Evolutionary conservation across 1,140 invertebrate species (phyloP).

Genomic region (Rhyacophila brunnea): DNA sequence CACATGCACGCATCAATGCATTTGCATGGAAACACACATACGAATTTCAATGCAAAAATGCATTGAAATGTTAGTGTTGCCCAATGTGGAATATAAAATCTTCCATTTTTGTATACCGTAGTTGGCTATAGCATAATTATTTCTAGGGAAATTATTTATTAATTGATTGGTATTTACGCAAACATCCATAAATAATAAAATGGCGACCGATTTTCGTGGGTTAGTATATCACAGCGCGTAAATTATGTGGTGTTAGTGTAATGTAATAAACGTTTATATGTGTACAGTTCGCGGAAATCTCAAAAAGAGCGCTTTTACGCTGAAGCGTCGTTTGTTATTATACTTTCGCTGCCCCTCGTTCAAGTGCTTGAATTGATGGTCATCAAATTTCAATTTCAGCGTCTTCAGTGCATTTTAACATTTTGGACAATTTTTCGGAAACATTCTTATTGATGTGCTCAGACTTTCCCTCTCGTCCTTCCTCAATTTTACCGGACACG

Average conservation of each 20-base stretch:
- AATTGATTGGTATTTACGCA: slow-evolving; percentile 33
- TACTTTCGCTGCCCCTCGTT: slow-evolving; percentile 3
- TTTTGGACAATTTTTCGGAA: slow-evolving; percentile 15
- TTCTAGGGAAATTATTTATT: slow-evolving; percentile 30
- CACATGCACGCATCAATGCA: too few species aligned
- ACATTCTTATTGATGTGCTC: slow-evolving; percentile 13
- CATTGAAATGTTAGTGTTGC: not conserved
- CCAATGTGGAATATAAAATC: slow-evolving; percentile 1
- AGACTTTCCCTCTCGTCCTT: slow-evolving; percentile 2
- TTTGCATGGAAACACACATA: too few species aligned
- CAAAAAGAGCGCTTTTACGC: slow-evolving; percentile 4
- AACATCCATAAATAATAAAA: slow-evolving; percentile 55
- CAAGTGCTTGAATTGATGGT: slow-evolving; percentile 17
- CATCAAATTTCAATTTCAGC: slow-evolving; percentile 20
- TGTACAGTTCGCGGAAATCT: slow-evolving; percentile 8
- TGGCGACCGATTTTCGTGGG: slow-evolving; percentile 50
- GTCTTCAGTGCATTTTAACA: slow-evolving; percentile 14
- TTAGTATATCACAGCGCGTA: slow-evolving; percentile 20
- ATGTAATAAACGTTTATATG: slow-evolving; percentile 20
- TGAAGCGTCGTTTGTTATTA: slow-evolving; percentile 25
- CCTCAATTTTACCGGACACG: not conserved
- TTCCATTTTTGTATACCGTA: slow-evolving; percentile 17
- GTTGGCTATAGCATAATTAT: slow-evolving; percentile 28
- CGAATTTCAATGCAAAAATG: too few species aligned
- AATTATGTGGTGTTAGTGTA: slow-evolving; percentile 21